Percentiles rank a stretch among this genome's conserved stretches.
phyloP scores from a whole-genome alignment of 1,140 invertebrate species.

The Gonatopus flavifemur region DNA sequence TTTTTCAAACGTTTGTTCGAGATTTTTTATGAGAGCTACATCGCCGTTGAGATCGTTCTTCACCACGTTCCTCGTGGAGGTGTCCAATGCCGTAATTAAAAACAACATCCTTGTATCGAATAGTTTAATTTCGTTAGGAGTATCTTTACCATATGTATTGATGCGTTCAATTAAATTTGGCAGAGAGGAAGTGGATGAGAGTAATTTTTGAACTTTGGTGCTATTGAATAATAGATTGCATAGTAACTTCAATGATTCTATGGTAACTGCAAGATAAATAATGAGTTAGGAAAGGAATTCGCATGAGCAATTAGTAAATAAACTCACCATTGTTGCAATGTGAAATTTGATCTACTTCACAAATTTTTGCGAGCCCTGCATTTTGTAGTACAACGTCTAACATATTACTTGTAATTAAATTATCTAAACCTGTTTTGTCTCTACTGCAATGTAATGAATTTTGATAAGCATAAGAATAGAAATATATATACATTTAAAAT shows the following conservation, averaged over 20 bases:
- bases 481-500: conserved; percentile 17
- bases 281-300: conserved; percentile 39
- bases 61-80: conserved; percentile 70
- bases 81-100: conserved; percentile 79
- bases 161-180: conserved; percentile 75
- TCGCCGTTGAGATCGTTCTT: conserved; percentile 79
- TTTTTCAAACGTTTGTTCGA: conserved; percentile 63
- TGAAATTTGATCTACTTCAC: conserved; percentile 36
- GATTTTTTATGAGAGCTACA: conserved; percentile 75
- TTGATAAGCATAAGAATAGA: conserved; percentile 13
- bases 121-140: conserved; percentile 74
- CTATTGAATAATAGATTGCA: conserved; percentile 90
- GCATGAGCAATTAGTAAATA: conserved; percentile 9
- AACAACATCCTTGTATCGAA: conserved; percentile 90
- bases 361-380: conserved; percentile 61
- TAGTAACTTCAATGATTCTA: conserved; percentile 85
- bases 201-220: conserved; percentile 66
- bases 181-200: conserved; percentile 72
- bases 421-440: conserved; percentile 73
- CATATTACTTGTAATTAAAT: conserved; percentile 69
- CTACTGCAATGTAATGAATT: conserved; percentile 59
- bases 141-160: conserved; percentile 63
- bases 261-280: conserved; percentile 61
- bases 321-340: conserved; percentile 32
- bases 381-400: conserved; percentile 66